Evolutionary conservation across 2,797 vertebrate genomes (phyloP).

Genomic region (Argya squamiceps): DNA sequence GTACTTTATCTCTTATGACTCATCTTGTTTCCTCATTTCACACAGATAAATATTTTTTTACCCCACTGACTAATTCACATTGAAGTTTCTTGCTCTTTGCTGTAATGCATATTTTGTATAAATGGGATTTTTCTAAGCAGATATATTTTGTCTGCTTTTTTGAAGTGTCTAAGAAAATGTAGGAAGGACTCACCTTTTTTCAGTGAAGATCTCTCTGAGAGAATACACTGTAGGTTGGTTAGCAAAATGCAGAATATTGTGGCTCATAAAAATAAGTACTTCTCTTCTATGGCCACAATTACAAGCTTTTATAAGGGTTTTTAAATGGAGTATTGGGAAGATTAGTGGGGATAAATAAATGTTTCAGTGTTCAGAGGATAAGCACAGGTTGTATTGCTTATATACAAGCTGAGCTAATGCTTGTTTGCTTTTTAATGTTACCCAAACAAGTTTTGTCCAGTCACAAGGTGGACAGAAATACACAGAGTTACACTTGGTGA

Average conservation of each 20-base stretch:
- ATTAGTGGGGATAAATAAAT: background rate
- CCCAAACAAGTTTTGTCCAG: background rate
- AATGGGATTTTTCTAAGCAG: background rate
- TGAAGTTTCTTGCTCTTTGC: background rate
- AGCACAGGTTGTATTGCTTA: background rate
- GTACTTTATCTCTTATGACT: background rate
- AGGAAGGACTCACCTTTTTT: background rate
- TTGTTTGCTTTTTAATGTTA: background rate
- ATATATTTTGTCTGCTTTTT: background rate
- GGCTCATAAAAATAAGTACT: background rate
- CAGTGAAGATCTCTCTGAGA: background rate
- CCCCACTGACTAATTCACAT: background rate
- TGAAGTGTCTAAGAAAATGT: background rate
- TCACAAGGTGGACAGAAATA: background rate
- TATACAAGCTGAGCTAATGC: background rate
- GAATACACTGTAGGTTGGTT: background rate
- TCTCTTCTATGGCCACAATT: background rate
- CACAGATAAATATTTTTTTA: background rate
- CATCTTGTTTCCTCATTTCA: constrained; percentile 3
- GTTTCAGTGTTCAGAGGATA: background rate
- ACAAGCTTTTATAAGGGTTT: background rate
- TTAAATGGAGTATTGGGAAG: background rate
- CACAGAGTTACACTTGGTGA: background rate
- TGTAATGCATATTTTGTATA: background rate
- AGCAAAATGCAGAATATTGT: background rate